Evolutionary conservation across 1,140 invertebrate genomes (phyloP), one percentile per base, ranked within the genome.

Genomic region (Dreissena polymorpha): DNA sequence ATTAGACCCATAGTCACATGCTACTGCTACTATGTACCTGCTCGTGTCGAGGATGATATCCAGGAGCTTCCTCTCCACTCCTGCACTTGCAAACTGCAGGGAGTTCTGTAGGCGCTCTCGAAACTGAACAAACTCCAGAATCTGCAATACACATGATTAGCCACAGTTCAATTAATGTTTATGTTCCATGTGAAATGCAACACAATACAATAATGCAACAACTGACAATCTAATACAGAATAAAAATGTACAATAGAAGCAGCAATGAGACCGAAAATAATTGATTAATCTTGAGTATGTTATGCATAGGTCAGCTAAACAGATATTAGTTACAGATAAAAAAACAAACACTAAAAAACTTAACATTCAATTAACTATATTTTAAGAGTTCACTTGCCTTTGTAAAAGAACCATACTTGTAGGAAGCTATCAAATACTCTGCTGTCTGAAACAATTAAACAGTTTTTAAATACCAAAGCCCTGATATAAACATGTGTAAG

Each of bases 381-480:
- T 69, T 7, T 39, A 23, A 57, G 25, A 39, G 39, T 39, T 55
- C 16, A 81, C 88, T 89, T 86, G 93, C 92, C 94, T 98, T 98
- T 73, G 96, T 95, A 93, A 98, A 98, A 57, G 97, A 97, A 16
- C 97, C 98, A 93, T 96, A 98, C 91, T 98, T 98, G 92, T 98
- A 99, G 3, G 97, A 97, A 89, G 96, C 96, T 27, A 97, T 97
- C 72, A 99, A 94, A 92, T 98, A 97, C 92, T 99, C 97, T 65
- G 97, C 95, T 88, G 97, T 97, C 96, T 97, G 93, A 57, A 94
- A 94, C 50, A 76, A 88, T 89, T 73, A 83, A 90, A 88, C 82
- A 88, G 85, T 57, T 71, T 87, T 39, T 8, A 25, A n/a, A 27
- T 60, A 50, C 51, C 39, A 39, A 39, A 39, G 8, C 2, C 8